phyloP scores from a whole-genome alignment of 2,113 vertebrate genomes.

The Noturus placidus region DNA sequence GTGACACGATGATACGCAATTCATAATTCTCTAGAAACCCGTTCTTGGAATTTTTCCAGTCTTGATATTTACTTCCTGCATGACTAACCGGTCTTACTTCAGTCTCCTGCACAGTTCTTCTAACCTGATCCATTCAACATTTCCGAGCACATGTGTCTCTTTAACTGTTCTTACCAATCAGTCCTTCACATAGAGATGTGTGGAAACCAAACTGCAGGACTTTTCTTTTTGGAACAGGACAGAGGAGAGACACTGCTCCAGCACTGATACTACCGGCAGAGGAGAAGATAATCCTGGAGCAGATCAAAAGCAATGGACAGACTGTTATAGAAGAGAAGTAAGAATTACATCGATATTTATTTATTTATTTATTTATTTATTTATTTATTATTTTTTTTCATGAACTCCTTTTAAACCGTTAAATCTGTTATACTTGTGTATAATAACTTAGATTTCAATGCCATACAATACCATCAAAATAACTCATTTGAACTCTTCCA shows the following conservation, averaged over 20 bases:
- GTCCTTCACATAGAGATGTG: constrained; percentile 10
- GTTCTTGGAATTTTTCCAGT: constrained; percentile 11
- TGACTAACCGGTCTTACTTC: constrained; percentile 62
- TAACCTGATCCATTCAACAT: constrained; percentile 22
- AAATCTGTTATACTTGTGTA: not conserved
- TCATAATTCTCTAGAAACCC: not conserved
- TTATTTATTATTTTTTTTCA: too few relatives aligned
- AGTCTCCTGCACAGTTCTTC: constrained; percentile 34
- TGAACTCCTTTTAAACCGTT: not conserved
- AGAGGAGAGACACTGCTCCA: constrained; percentile 83
- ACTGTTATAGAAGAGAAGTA: constrained; percentile 91
- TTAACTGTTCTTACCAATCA: constrained; percentile 32
- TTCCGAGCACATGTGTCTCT: constrained; percentile 20
- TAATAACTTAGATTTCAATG: not conserved
- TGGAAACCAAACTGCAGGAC: constrained; percentile 45
- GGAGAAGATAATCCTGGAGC: constrained; percentile 87
- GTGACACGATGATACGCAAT: not conserved
- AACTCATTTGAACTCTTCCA: constrained; percentile 56
- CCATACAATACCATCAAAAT: not conserved
- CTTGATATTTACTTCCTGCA: constrained; percentile 54
- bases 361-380: too few relatives aligned
- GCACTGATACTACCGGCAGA: constrained; percentile 88
- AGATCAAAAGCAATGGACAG: constrained; percentile 90
- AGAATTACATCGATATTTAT: constrained; percentile 65
- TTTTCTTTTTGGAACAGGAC: constrained; percentile 78